phyloP scores from a whole-genome alignment of 2,113 vertebrate genomes.

The Hystrix cristata region DNA sequence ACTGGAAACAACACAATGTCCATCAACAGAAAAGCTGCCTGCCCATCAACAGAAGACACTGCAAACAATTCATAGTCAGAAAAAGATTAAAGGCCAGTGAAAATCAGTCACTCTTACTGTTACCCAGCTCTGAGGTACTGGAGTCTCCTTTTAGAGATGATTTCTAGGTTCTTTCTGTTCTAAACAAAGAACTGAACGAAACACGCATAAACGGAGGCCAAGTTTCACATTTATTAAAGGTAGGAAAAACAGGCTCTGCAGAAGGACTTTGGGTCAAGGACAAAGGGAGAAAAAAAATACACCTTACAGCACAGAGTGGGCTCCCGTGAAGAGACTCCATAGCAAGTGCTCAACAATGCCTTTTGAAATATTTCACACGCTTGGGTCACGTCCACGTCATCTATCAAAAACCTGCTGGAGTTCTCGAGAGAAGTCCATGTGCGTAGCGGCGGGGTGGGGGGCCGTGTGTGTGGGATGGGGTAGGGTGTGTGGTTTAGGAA shows the following conservation, averaged over 20 bases:
- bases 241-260: not conserved
- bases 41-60: not conserved
- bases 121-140: not conserved
- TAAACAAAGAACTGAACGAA: not conserved
- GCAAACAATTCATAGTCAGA: not conserved
- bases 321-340: not conserved
- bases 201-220: not conserved
- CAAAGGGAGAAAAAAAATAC: not conserved
- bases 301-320: not conserved
- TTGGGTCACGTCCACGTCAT: not conserved
- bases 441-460: no score
- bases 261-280: not conserved
- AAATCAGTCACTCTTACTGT: not conserved
- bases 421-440: not conserved
- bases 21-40: not conserved
- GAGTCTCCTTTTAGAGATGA: not conserved
- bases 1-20: not conserved
- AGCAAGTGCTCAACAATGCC: not conserved
- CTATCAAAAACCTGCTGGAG: not conserved
- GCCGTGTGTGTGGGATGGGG: no score
- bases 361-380: not conserved
- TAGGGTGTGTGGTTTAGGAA: no score
- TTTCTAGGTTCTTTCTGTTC: not conserved
- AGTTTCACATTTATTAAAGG: not conserved
- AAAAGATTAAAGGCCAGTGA: not conserved